Percentiles rank a stretch among this genome's conserved stretches.
Evolutionary conservation across 2,113 vertebrate species (phyloP).

Genomic region (Columba janthina): DNA sequence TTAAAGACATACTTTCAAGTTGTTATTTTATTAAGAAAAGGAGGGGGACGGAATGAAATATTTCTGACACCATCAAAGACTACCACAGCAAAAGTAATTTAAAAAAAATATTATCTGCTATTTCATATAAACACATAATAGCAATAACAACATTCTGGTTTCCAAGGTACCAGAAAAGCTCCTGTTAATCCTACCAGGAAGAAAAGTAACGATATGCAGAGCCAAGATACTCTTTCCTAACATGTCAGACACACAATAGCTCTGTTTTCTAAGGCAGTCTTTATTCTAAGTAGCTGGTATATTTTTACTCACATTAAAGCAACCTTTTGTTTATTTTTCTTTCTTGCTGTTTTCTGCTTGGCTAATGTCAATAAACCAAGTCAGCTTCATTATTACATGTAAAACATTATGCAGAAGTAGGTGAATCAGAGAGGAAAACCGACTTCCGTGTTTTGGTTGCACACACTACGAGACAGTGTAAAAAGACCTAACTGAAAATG

Average conservation of each 20-base stretch:
- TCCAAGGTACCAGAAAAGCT: background rate
- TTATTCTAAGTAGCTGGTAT: background rate
- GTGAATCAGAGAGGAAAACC: conserved; percentile 14
- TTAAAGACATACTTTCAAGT: background rate
- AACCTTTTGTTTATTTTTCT: conserved; percentile 12
- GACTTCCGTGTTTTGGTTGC: background rate
- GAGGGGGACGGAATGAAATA: background rate
- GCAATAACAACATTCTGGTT: background rate
- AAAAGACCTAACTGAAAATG: background rate
- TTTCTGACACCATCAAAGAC: background rate
- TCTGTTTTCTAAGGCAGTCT: background rate
- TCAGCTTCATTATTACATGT: background rate
- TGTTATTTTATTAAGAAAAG: background rate
- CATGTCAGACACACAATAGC: background rate
- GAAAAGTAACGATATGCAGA: background rate
- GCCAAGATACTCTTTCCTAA: background rate
- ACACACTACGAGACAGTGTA: background rate
- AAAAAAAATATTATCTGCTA: background rate
- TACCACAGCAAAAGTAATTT: background rate
- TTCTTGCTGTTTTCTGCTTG: background rate
- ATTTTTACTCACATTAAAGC: background rate
- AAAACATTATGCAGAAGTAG: background rate
- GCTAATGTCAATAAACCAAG: background rate
- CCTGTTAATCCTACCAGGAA: conserved; percentile 3
- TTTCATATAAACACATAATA: background rate